A percentile compares a stretch with the other conserved stretches of the same genome.
Evolutionary conservation across 2,888 invertebrate genomes (phyloP).

Genomic region (Idaea biselata): DNA sequence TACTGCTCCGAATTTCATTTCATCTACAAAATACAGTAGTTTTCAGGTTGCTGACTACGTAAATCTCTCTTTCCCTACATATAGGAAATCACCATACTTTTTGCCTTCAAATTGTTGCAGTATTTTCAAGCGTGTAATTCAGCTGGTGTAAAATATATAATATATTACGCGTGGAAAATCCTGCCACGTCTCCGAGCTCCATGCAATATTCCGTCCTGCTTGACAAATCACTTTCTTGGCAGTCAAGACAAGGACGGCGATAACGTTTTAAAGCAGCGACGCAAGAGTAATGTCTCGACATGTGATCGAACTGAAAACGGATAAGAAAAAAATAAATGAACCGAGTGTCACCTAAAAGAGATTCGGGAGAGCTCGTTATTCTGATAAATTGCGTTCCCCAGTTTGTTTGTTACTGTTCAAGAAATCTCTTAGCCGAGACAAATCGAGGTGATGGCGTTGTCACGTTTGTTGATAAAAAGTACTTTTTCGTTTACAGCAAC

Average conservation of each 20-base stretch:
- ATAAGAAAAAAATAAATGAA: slow-evolving; percentile 78
- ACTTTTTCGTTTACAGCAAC: neutral
- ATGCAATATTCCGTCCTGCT: slow-evolving; percentile 36
- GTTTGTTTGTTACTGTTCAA: slow-evolving; percentile 55
- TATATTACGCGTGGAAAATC: slow-evolving; percentile 4
- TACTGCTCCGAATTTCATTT: neutral
- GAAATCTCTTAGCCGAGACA: slow-evolving; percentile 48
- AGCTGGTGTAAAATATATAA: neutral
- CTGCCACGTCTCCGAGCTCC: slow-evolving; percentile 26
- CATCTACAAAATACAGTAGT: neutral
- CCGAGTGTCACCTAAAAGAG: slow-evolving; percentile 71
- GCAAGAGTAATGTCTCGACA: slow-evolving; percentile 66
- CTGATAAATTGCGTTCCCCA: slow-evolving; percentile 71
- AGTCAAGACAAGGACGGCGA: slow-evolving; percentile 57
- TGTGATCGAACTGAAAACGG: slow-evolving; percentile 71
- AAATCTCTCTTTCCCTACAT: neutral
- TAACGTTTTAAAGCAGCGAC: slow-evolving; percentile 64
- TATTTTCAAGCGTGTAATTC: neutral
- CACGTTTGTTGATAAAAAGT: neutral
- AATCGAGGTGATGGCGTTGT: slow-evolving; percentile 46
- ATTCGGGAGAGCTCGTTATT: slow-evolving; percentile 75
- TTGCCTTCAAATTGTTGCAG: neutral
- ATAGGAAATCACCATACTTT: neutral
- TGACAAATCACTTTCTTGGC: slow-evolving; percentile 66
- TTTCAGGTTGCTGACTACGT: neutral